These are phyloP conservation scores for Habroteleia sp. DNA, from an alignment of 2,888 invertebrate genomes.

Conservation along the genomic window DNA sequence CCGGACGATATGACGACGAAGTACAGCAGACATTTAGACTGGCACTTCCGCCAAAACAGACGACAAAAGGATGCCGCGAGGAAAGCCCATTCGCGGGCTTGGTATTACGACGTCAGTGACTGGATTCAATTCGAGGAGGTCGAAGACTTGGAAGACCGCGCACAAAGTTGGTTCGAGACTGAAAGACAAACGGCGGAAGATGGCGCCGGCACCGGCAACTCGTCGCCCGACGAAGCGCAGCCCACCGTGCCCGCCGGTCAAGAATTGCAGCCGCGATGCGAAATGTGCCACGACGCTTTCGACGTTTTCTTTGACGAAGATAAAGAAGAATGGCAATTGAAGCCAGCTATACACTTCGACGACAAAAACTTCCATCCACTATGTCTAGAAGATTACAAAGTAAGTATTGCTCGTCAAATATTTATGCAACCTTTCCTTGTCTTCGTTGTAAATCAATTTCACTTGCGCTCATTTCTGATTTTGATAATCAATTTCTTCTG, in stretches of 20 bases:
- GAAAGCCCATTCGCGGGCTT: slow-evolving; percentile 91
- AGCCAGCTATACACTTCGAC: slow-evolving; percentile 90
- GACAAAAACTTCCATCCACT: slow-evolving; percentile 92
- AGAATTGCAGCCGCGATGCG: slow-evolving; percentile 87
- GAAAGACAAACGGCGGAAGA: slow-evolving; percentile 84
- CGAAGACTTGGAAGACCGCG: slow-evolving; percentile 94
- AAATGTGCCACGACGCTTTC: slow-evolving; percentile 95
- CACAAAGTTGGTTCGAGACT: slow-evolving; percentile 93
- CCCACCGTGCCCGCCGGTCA: slow-evolving; percentile 88
- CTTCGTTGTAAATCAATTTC: too few species aligned
- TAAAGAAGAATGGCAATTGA: slow-evolving; percentile 97
- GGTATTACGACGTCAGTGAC: slow-evolving; percentile 94
- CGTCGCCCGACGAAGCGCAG: slow-evolving; percentile 84
- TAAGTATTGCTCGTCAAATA: slow-evolving; percentile 72
- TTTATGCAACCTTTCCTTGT: too few species aligned
- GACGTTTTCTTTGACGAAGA: slow-evolving; percentile 98
- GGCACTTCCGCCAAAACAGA: slow-evolving; percentile 98
- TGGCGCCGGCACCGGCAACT: slow-evolving; percentile 83
- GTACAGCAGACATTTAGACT: slow-evolving; percentile 98
- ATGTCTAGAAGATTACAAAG: slow-evolving; percentile 94
- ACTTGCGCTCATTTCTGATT: too few species aligned
- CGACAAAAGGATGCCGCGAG: slow-evolving; percentile 92
- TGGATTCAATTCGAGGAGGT: slow-evolving; percentile 98
- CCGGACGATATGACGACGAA: slow-evolving; percentile 90
- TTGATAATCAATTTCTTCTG: slow-evolving; percentile 17